Evolutionary conservation across 2,888 invertebrate species (phyloP), one percentile per base, ranked within the genome.

Genomic region (Onthophagus sagittarius): DNA sequence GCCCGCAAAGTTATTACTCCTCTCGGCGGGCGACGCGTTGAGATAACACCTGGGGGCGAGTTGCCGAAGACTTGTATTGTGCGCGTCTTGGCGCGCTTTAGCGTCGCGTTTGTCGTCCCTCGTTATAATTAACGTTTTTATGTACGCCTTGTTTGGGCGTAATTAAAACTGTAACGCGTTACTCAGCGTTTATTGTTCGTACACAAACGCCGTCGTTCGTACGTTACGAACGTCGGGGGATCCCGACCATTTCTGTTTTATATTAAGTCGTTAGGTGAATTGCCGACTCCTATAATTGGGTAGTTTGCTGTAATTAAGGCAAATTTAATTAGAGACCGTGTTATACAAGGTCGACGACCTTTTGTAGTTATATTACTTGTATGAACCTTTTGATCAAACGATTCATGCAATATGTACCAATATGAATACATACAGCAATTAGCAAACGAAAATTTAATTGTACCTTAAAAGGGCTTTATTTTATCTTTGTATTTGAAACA

Each of bases 81-180:
- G 23, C 7, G 67, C 67, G 32, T n/a, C 39, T 53, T 53, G 39
- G 39, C 39, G 39, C 39, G 39, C 39, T 53, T 53, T 53, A 15
- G 9, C 67, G 32, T 32, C 67, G 31, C 15, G n/a, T 15, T n/a
- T 15, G 15, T 67, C 67, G 23, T 32, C 67, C 31, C 31, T n/a
- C 15, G 23, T 67, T 67, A 67, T 67, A 67, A 67, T 67, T 67
- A 67, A 67, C 67, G 67, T 67, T 67, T 67, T 67, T 67, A 67
- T 67, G 67, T 67, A 31, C 67, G 67, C 32, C 67, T 67, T 67
- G 31, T 67, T 67, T 31, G n/a, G 23, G 67, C 67, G 39, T 53
- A 67, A 67, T 67, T 67, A 67, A 67, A 67, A 67, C 67, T 67
- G 67, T 67, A 67, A 67, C n/a, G n/a, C 23, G 32, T 67, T 67